Conservation (phyloP, 2,888 invertebrate species). For the Temnothorax rugatulus region DNA sequence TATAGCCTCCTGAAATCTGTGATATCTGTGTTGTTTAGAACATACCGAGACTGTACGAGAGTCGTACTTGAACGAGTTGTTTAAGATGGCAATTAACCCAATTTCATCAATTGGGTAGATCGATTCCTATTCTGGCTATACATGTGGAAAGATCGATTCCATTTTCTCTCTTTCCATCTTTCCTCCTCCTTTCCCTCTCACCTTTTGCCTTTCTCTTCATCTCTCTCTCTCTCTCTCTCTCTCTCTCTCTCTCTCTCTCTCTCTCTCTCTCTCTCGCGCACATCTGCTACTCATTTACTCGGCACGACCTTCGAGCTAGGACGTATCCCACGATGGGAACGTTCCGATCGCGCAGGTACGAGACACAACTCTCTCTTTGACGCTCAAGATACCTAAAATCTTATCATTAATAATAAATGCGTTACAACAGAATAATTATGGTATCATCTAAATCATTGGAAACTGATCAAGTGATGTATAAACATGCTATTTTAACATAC, state of each 20-base stretch:
- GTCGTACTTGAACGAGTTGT: neutral
- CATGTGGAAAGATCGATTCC: conserved; percentile 24
- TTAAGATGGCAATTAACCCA: neutral
- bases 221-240: neutral
- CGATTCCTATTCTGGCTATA: neutral
- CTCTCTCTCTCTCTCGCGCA: neutral
- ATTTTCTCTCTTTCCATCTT: conserved; percentile 14
- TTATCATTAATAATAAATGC: neutral
- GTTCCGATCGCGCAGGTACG: conserved; percentile 17
- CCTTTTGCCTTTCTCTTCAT: conserved; percentile 29
- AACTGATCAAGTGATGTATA: neutral
- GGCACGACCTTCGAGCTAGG: conserved; percentile 38
- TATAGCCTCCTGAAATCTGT: conserved; percentile 56
- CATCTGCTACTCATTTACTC: conserved; percentile 29
- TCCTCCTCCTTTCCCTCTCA: conserved; percentile 17
- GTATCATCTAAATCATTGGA: neutral
- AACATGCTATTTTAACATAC: neutral
- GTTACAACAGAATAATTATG: neutral
- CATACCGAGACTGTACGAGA: neutral
- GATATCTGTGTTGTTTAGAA: neutral
- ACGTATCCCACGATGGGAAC: conserved; percentile 41
- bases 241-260: conserved; percentile 27
- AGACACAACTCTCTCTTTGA: conserved; percentile 23
- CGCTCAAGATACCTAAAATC: neutral
- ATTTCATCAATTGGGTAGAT: conserved; percentile 1